Base-by-base conservation (phyloP, 2,888 invertebrate species). In the Tanypteryx hageni region DNA sequence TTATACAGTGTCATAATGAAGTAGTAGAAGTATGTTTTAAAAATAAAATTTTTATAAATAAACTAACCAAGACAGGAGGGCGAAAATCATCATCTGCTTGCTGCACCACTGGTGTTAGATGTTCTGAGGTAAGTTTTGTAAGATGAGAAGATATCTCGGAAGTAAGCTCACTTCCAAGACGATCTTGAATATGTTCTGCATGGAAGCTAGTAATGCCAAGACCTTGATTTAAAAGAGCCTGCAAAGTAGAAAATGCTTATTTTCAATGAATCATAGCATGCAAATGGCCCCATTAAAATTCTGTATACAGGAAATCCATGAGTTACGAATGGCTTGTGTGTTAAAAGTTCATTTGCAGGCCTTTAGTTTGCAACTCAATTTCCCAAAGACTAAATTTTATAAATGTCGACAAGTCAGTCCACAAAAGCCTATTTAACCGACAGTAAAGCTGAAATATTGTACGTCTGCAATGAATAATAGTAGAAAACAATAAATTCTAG, bases 131-230 rank as follows among this genome's bases (percentile, higher is more conserved):
- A 7, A 98, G 95, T 94, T 96, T 96, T 0, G 96, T 95, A 13
- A 98, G 95, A 31, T 96, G 94, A 93, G 96, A 96, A 0, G 97
- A 97, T 76, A 97, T 95, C 93, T 95, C 95, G 0, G 96, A 95
- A 0, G 97, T 97, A 95, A 97, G 95, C 93, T 96, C 96, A 81
- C 96, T 96, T 0, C 97, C 97, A 0, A 98, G 94, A 93, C 95
- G 96, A 64, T 96, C 96, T 94, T 97, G 96, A 61, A 98, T 95
- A 22, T 95, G 95, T 94, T 97, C 96, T 0, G 97, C 97, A 83
- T 96, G 95, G 3, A 95, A 94, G 58, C 96, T 96, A 57, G 96
- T 96, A 58, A 98, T 96, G 86, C 96, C 96, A 27, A 98, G 94
- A 0, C 98, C 98, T 94, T 96, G 96, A 5, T 96, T 95, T n/a